Evolutionary conservation across 53 echinoderm and acorn worm genomes (phyloP), one percentile per base, ranked within the genome.

Genomic region (Henricia sp.): DNA sequence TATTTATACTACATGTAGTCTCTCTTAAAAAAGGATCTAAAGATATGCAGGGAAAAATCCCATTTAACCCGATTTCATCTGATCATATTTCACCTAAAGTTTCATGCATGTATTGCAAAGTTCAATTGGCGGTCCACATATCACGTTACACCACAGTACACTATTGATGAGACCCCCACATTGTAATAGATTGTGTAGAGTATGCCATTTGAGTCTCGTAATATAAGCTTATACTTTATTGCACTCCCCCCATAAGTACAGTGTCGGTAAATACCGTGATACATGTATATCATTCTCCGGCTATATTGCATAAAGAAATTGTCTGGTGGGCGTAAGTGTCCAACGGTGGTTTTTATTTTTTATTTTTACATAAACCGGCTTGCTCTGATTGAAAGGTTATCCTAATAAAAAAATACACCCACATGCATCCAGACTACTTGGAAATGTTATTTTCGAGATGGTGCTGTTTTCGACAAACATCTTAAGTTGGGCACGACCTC

Each of bases 171-270:
- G 54, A 37, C 16, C 53, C 16, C 52, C 10, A 20, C 37, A 73
- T 36, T 55, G 52, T 26, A 55, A 16, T 32, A 37, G 34, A 55
- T 54, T 73, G 16, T 17, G 37, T 36, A 34, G 55, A 17, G n/a
- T 4, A 39, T 6, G 21, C 32, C 29, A 9, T 35, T 33, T 26
- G 52, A 73, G 34, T 34, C 52, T 36, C 53, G 73, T 52, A 37
- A 50, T 73, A 73, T 52, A 53, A 38, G 23, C 52, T 73, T 54
- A 73, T 73, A 37, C 55, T 54, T 73, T 54, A 73, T 73, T 73
- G 53, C 55, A 0, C 11, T 0, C 11, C 9, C 16, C 54, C 4
- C 13, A 26, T 25, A 60, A 60, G 62, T 60, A 60, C 62, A 23
- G 4, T 11, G 73, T 73, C 54, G 30, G 72, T 52, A 50, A 72